Evolutionary conservation across 1,140 invertebrate species (phyloP), one percentile per base, ranked within the genome.

Genomic region (Philotrypesis tridentata): DNA sequence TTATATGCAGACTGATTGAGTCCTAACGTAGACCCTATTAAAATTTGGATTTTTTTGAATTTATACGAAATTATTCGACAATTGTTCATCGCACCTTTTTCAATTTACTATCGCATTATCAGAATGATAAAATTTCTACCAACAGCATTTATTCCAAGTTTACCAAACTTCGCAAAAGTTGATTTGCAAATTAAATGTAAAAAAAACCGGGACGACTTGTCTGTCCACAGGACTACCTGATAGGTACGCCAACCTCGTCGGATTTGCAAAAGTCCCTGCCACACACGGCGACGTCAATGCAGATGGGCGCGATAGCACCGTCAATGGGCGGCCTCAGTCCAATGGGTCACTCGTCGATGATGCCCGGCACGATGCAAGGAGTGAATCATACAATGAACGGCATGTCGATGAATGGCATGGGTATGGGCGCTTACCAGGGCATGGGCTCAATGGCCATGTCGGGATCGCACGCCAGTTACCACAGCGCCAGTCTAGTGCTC

Each of bases 341-440:
- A 2, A 92, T 92, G 90, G 89, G 90, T 0, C 90, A 90, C 0
- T 88, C 90, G 29, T 87, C 90, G 61, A 91, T 92, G 89, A 79
- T 91, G 25, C 89, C 90, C 11, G 90, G 90, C 79, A 87, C 90
- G 60, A 91, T 92, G 90, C 91, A 92, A 74, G 83, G 89, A 71
- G 90, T 91, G 11, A 91, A 91, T 77, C 76, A 79, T 37, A 89
- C 89, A 25, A 92, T 91, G 90, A 92, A 92, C 83, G 88, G 89
- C 4, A 90, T 92, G 90, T 91, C 91, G 43, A 92, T 92, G 90
- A 92, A 91, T 82, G 90, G 90, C 27, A 91, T 92, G 89, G 89
- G 91, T 0, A 92, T 92, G 91, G 89, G 87, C 74, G 89, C 90
- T 7, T 92, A 92, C 67, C 76, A 82, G 40, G 75, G 81, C 17